Evolutionary conservation across 2,113 vertebrate species (phyloP).

Genomic region (Tricholaema leucomelas): DNA sequence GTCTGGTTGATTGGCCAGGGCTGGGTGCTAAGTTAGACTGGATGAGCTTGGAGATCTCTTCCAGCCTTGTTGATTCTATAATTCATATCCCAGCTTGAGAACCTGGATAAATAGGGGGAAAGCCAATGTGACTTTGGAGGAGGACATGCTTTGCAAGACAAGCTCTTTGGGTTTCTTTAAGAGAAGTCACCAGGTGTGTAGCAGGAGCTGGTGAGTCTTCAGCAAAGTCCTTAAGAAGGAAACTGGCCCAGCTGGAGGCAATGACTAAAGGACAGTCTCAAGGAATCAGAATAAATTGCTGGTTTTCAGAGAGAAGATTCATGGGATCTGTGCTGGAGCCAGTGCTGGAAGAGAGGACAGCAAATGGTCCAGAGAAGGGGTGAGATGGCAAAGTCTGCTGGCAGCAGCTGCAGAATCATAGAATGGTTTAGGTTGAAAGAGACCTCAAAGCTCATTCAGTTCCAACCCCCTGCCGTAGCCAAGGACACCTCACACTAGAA

Average conservation of each 20-base stretch:
- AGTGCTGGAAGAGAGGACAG: background rate
- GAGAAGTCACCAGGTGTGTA: background rate
- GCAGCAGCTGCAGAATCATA: background rate
- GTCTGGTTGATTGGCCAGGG: no score
- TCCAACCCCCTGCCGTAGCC: no score
- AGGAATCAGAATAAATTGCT: background rate
- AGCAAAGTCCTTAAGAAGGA: background rate
- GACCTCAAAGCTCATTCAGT: no score
- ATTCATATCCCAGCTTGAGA: background rate
- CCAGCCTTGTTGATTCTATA: no score
- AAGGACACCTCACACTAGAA: no score
- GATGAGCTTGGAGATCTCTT: no score
- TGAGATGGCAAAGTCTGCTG: background rate
- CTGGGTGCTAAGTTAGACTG: no score
- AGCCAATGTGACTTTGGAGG: rapidly evolving
- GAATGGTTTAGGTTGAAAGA: no score
- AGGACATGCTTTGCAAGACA: background rate
- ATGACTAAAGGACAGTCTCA: background rate
- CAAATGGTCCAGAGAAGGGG: background rate
- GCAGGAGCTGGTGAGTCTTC: background rate
- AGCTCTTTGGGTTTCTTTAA: background rate
- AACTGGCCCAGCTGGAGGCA: background rate
- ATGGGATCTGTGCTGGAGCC: background rate
- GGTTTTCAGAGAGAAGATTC: background rate
- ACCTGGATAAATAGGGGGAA: background rate